Conservation (phyloP, 2,113 vertebrate species). For the Pseudopodoces humilis region DNA sequence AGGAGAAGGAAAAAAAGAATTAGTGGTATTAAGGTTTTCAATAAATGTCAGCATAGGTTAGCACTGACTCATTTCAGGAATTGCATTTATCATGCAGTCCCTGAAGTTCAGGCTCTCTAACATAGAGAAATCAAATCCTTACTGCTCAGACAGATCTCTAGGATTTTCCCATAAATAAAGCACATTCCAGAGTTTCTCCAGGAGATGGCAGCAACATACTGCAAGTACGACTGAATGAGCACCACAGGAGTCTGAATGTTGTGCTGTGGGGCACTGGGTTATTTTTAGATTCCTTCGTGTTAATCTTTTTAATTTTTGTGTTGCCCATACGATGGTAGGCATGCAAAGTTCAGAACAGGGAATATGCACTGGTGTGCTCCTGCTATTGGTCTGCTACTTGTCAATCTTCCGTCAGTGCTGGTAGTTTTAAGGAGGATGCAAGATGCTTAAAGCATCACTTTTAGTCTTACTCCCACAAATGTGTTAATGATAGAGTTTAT, state of each 20-base stretch:
- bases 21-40: background rate
- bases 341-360: slow-evolving; percentile 50
- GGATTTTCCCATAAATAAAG: background rate
- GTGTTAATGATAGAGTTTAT: slow-evolving; percentile 68
- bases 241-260: background rate
- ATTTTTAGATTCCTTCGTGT: slow-evolving; percentile 48
- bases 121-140: background rate
- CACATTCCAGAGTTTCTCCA: slow-evolving; percentile 45
- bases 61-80: background rate
- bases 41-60: background rate
- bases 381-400: slow-evolving; percentile 61
- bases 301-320: slow-evolving; percentile 45
- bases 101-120: background rate
- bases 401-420: slow-evolving; percentile 49
- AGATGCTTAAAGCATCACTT: slow-evolving; percentile 60
- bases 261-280: slow-evolving; percentile 11
- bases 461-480: slow-evolving; percentile 64
- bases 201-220: slow-evolving; percentile 75
- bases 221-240: background rate
- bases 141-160: background rate
- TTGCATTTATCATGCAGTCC: background rate
- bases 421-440: slow-evolving; percentile 60
- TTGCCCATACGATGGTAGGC: slow-evolving; percentile 21
- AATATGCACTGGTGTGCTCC: slow-evolving; percentile 36
- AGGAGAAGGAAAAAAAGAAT: background rate